phyloP scores from a whole-genome alignment of 37 sponge, comb jelly and placozoan species.

The Oscarella lobularis region DNA sequence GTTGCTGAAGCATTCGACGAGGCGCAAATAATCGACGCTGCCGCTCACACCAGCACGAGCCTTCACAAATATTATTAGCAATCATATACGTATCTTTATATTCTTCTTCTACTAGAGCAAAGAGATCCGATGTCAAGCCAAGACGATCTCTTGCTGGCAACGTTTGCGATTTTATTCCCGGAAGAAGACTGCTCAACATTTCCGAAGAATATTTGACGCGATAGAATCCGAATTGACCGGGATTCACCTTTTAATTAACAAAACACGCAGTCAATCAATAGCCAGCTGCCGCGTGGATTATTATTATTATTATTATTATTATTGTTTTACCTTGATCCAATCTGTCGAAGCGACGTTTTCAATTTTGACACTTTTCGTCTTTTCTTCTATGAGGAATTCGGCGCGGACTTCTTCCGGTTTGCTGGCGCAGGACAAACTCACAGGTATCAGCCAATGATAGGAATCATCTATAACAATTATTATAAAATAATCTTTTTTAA shows the following conservation, averaged over 20 bases:
- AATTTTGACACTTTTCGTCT: background rate
- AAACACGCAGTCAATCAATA: background rate
- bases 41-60: slow-evolving; percentile 50
- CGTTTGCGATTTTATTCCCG: slow-evolving; percentile 32
- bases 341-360: background rate
- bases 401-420: background rate
- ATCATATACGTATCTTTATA: too few species aligned
- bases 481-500: too few species aligned
- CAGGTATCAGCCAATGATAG: background rate
- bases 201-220: slow-evolving; percentile 76
- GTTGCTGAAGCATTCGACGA: slow-evolving; percentile 32
- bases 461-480: background rate
- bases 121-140: slow-evolving; percentile 62
- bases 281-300: background rate
- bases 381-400: background rate
- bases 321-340: background rate
- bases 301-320: too few species aligned
- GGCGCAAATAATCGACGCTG: slow-evolving; percentile 59
- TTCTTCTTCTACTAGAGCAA: slow-evolving; percentile 81
- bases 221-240: slow-evolving; percentile 71
- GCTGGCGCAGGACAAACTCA: background rate
- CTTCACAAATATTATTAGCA: slow-evolving; percentile 10
- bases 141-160: slow-evolving; percentile 59
- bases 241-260: slow-evolving; percentile 43
- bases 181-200: slow-evolving; percentile 47